Evolutionary conservation across 2,888 invertebrate genomes (phyloP), one percentile per base, ranked within the genome.

Genomic region (Malachius bipustulatus): DNA sequence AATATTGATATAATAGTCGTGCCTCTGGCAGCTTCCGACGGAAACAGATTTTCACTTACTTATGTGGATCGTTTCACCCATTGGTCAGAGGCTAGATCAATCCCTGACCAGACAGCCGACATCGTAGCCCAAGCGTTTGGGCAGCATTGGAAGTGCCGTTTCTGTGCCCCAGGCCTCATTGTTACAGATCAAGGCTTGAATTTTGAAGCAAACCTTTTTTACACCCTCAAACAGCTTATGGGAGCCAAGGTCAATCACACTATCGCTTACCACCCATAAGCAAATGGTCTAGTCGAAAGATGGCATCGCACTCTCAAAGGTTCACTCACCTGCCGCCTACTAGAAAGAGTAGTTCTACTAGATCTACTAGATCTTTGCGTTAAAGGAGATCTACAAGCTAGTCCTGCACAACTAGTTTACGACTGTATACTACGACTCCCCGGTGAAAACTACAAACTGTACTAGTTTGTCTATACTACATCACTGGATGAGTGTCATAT

Each of bases 21-120:
- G 24, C 24, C 24, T 24, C n/a, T n/a, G n/a, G n/a, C n/a, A 8
- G n/a, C 24, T n/a, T 24, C n/a, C 24, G 8, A 8, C 24, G 8
- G 8, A 24, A 8, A 24, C 8, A 8, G 8, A 8, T 24, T 24
- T 24, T 8, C n/a, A 8, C 24, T 24, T 8, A 24, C 24, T 24
- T 8, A 8, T 24, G 24, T 24, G 8, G 24, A 24, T n/a, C 24
- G 24, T 24, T 24, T 24, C n/a, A 24, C 24, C n/a, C 24, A n/a
- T 24, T 24, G 24, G 24, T n/a, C 24, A 24, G 24, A 24, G n/a
- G 24, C 24, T n/a, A 8, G n/a, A 8, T 24, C n/a, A 24, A 8
- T 24, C 8, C 8, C 8, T 8, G 24, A 24, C n/a, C 8, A 8
- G 8, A 24, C 24, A 24, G 24, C 24, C n/a, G 8, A 8, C n/a